Evolutionary conservation across 2,113 vertebrate species (phyloP), one percentile per base, ranked within the genome.

Genomic region (Sarotherodon lohbergeri): DNA sequence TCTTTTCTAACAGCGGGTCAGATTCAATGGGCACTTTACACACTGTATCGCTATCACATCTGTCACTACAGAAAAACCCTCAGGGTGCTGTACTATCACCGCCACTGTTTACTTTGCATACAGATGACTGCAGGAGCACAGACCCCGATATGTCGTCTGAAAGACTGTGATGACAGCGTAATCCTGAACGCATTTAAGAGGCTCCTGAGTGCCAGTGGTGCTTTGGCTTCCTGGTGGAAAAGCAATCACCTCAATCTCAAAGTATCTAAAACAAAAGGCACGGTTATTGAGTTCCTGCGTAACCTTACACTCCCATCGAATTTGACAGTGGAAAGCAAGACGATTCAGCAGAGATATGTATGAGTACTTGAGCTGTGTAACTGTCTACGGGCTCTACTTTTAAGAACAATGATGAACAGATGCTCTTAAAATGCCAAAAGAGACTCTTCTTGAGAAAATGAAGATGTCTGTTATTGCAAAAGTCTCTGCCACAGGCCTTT

Each of bases 41-140:
- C 84, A 66, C 39, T 87, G 78, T 56, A 84, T 84, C 82, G 41
- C 55, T 27, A 81, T 91, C 88, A 48, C 59, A 92, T 91, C 85
- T 13, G 17, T 73, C 84, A 39, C 79, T 22, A 50, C 71, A 43
- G 66, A 80, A 90, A 78, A 54, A 34, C 81, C 88, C 83, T 11
- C 41, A 89, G 85, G 78, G 11, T 41, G 84, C 57, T 71, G 82
- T 36, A 66, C 82, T 81, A 87, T 91, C 87, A 68, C 24, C 32
- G 3, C 71, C 5, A 59, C 71, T 85, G 80, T 88, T 91, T 86
- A 85, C 89, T 92, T 84, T 91, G 89, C 91, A 89, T 93, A 85
- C 83, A 90, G 81, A 91, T 73, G 83, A 84, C 82, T 73, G 46
- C 34, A 80, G 41, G 66, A 78, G 90, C 7, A 17, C 16, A 54